Percentiles rank a stretch among this genome's conserved stretches.
These are phyloP conservation scores for Dasyprocta punctata DNA, from an alignment of 2,113 vertebrate species.

Conservation along the genomic window DNA sequence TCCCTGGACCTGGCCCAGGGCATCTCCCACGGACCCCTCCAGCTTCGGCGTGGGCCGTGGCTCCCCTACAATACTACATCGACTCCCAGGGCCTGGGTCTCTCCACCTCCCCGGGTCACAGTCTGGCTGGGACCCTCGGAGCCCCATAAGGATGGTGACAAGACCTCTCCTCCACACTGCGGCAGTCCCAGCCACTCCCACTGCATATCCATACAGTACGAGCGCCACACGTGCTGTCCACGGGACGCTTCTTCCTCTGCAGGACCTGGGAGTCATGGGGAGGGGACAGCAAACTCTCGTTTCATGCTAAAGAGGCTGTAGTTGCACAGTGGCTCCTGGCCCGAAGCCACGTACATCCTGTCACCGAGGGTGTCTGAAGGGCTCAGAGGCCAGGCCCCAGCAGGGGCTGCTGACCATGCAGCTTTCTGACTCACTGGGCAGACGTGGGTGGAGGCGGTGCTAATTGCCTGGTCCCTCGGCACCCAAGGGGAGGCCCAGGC, in stretches of 20 bases:
- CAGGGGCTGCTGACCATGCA: conserved; percentile 68
- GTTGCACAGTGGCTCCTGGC: background rate
- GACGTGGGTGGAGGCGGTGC: conserved; percentile 30
- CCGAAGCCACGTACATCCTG: background rate
- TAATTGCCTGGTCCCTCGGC: conserved; percentile 63
- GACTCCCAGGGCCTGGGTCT: too few relatives aligned
- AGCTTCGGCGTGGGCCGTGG: background rate
- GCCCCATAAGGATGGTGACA: background rate
- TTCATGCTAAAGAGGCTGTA: background rate
- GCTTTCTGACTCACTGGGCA: conserved; percentile 71
- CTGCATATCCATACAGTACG: background rate
- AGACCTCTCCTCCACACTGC: background rate
- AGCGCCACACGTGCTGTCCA: background rate
- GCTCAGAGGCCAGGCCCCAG: background rate
- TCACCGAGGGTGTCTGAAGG: background rate
- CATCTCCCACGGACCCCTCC: background rate
- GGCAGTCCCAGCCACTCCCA: background rate
- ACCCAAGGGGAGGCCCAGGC: conserved; percentile 49
- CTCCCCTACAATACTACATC: background rate
- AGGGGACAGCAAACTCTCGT: background rate
- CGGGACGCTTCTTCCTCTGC: background rate
- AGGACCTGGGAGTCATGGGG: too few relatives aligned
- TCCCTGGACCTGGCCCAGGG: background rate
- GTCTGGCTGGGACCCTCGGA: background rate
- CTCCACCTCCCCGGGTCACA: background rate